Percentiles rank a stretch among this genome's conserved stretches.
These are phyloP conservation scores for Plectropomus leopardus DNA, from an alignment of 2,113 vertebrate genomes.

Conservation along the genomic window DNA sequence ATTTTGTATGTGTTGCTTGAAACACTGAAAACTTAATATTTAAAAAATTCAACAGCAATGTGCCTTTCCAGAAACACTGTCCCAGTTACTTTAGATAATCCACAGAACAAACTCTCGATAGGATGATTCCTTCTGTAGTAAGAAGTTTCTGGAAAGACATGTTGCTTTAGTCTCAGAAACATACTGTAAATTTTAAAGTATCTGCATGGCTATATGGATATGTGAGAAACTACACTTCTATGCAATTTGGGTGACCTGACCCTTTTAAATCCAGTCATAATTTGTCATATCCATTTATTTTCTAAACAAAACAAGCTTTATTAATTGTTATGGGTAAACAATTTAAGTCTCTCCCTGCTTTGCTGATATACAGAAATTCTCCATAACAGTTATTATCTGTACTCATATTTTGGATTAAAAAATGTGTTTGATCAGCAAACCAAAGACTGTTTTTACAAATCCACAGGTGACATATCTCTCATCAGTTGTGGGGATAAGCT, in stretches of 20 bases:
- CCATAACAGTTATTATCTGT: slow-evolving; percentile 14
- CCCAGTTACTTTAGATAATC: slow-evolving; percentile 26
- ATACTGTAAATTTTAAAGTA: not conserved
- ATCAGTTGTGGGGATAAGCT: slow-evolving; percentile 47
- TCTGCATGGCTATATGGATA: too few relatives aligned
- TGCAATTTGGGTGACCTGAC: not conserved
- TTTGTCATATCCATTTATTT: not conserved
- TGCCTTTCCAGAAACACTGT: slow-evolving; percentile 17
- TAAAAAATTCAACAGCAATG: slow-evolving; percentile 31
- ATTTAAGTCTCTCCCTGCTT: slow-evolving; percentile 9
- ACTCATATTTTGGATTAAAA: slow-evolving; percentile 36
- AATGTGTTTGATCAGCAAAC: slow-evolving; percentile 55
- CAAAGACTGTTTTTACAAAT: slow-evolving; percentile 40
- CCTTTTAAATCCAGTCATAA: slow-evolving; percentile 6
- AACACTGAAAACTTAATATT: slow-evolving; percentile 6
- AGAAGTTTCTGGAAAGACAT: not conserved
- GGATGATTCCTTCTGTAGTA: not conserved
- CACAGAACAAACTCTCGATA: not conserved
- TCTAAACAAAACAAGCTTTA: slow-evolving; percentile 6
- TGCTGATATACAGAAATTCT: slow-evolving; percentile 17
- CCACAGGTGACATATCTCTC: slow-evolving; percentile 49
- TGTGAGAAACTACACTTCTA: not conserved
- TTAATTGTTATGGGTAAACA: slow-evolving; percentile 1
- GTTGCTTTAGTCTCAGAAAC: not conserved
- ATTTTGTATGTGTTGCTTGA: slow-evolving; percentile 12